Conservation (phyloP, 30 jellyfish, hydroid and myxozoan genomes). For the Turritopsis dohrnii region DNA sequence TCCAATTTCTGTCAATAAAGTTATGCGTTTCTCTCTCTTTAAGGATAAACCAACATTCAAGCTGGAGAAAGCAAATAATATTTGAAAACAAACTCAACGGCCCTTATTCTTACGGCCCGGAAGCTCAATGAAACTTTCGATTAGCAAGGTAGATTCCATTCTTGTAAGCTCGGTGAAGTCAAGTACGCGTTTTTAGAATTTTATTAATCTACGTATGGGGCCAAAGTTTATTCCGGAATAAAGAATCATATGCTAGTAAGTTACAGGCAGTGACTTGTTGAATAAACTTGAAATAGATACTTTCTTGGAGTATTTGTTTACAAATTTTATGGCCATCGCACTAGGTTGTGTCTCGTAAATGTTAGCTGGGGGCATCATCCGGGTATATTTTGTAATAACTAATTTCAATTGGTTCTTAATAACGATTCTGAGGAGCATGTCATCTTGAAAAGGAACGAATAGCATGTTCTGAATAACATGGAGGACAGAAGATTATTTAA, state of each 20-base stretch:
- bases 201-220: neutral
- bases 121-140: neutral
- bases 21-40: too few relatives aligned
- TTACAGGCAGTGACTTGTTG: neutral
- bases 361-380: slow-evolving; percentile 44
- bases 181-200: neutral
- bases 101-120: neutral
- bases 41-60: neutral
- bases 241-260: neutral
- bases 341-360: slow-evolving; percentile 4
- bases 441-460: slow-evolving; percentile 29
- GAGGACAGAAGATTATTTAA: slow-evolving; percentile 28
- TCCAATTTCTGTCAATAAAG: too few relatives aligned
- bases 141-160: neutral
- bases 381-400: slow-evolving; percentile 22
- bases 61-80: neutral
- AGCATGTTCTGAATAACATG: slow-evolving; percentile 28
- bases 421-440: slow-evolving; percentile 39
- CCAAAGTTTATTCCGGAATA: neutral
- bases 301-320: neutral
- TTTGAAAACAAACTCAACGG: neutral
- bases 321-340: slow-evolving; percentile 4
- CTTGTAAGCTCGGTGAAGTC: neutral
- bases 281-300: neutral
- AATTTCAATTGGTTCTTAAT: slow-evolving; percentile 9